Percentiles rank a stretch among this genome's conserved stretches.
phyloP scores from a whole-genome alignment of 2,888 invertebrate species.

The Adela reaumurella region DNA sequence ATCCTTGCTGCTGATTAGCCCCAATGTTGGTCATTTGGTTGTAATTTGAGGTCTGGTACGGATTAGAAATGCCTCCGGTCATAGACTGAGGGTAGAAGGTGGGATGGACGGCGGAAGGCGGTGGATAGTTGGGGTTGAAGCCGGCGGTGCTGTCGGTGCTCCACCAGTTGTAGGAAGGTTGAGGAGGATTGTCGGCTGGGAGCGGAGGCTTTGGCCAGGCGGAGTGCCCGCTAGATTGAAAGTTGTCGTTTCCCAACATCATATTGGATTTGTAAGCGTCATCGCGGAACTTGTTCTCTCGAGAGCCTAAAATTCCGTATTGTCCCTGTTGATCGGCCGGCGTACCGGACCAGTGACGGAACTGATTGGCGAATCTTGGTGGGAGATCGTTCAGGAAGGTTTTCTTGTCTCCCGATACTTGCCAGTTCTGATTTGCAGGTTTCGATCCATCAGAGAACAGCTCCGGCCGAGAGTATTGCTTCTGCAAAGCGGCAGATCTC shows the following conservation, averaged over 20 bases:
- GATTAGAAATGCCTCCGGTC: conserved; percentile 10
- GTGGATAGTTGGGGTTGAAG: conserved; percentile 21
- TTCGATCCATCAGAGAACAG: conserved; percentile 35
- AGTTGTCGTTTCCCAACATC: conserved; percentile 1
- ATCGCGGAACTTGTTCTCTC: conserved; percentile 39
- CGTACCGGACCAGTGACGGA: conserved; percentile 29
- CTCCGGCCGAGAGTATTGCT: conserved; percentile 39
- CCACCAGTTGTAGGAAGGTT: conserved; percentile 30
- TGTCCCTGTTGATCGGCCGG: conserved; percentile 16
- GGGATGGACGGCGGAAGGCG: conserved; percentile 22
- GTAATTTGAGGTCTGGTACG: conserved; percentile 23
- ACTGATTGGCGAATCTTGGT: conserved; percentile 46
- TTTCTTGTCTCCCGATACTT: conserved; percentile 40
- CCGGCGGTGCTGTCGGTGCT: conserved; percentile 25
- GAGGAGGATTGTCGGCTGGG: conserved; percentile 20
- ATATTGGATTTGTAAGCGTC: conserved; percentile 22
- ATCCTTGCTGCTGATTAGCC: conserved; percentile 11
- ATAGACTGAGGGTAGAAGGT: conserved; percentile 25
- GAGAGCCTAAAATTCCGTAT: conserved; percentile 24
- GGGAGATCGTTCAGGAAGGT: conserved; percentile 44
- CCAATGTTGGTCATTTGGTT: conserved; percentile 19
- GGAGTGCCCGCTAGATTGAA: conserved; percentile 16
- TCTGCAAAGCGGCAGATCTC: conserved; percentile 43
- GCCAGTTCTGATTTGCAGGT: conserved; percentile 32
- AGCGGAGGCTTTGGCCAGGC: conserved; percentile 19